Evolutionary conservation across 2,113 vertebrate species (phyloP), one percentile per base, ranked within the genome.

Genomic region (Pterocles burchelli): DNA sequence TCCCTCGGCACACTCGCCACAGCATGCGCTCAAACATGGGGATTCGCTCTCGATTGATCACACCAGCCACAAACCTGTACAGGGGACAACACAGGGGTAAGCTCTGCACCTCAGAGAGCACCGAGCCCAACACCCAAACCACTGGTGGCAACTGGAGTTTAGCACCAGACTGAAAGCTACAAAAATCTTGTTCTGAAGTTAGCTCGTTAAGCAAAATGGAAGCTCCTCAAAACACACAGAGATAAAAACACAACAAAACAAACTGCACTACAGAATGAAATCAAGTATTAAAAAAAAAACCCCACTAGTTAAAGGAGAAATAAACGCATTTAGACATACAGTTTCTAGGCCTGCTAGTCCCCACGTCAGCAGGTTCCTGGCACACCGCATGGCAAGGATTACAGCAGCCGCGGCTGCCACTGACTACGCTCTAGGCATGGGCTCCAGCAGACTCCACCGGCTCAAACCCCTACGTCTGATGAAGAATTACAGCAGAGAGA

Each of bases 1-100:
- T 99, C 57, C 99, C 99, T 78, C 99, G 97, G 97, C 99, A 99
- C 93, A 99, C 99, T 41, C 99, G 98, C 99, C 99, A 99, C 95
- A 99, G 95, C 99, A 99, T 99, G 88, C 99, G 98, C 97, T 99
- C 99, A 75, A 99, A 99, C 1, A 98, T 99, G 62, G 99, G 99
- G 91, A 99, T 99, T 17, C 99, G 98, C 94, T 99, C 99, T 13
- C 99, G 98, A 91, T 98, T 99, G 78, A 99, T 99, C 68, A 99
- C 99, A 2, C 99, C 99, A 8, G 99, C 99, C 91, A 99, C 99
- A 93, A 99, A 99, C 89, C 99, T 99, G 92, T 6, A 46, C 21
- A 10, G 71, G 88, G 28, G 67, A 83, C 93, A 94, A 52, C 21
- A n/a, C 0, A 2, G 29, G 10, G 0, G 0, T 18, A 13, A 18